Percentiles rank a stretch among this genome's conserved stretches.
phyloP scores from a whole-genome alignment of 2,888 invertebrate species.

The Diloba caeruleocephala region DNA sequence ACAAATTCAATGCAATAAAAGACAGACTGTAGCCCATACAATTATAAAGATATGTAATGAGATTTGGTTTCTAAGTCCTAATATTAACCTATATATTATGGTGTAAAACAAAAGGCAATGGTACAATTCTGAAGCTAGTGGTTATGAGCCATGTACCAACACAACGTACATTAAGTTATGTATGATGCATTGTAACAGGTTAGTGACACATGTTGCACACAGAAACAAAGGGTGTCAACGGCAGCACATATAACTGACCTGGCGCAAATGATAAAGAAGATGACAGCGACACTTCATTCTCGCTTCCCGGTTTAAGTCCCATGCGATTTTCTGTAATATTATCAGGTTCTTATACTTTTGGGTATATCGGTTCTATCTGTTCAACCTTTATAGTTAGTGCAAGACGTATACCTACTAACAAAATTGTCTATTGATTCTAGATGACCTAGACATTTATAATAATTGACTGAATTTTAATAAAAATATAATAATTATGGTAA shows the following conservation, averaged over 20 bases:
- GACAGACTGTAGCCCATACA: conserved; percentile 8
- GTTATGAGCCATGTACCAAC: conserved; percentile 66
- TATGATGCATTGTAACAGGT: conserved; percentile 72
- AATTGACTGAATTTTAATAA: too few relatives aligned
- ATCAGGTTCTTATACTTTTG: conserved; percentile 75
- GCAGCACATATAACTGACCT: conserved; percentile 88
- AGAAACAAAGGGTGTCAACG: conserved; percentile 81
- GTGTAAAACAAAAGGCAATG: conserved; percentile 50
- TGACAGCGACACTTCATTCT: conserved; percentile 88
- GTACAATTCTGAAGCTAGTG: conserved; percentile 62
- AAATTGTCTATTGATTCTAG: too few relatives aligned
- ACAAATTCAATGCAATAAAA: neutral
- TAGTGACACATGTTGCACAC: conserved; percentile 88
- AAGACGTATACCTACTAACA: conserved; percentile 1
- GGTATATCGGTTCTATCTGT: conserved; percentile 40
- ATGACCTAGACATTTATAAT: too few relatives aligned
- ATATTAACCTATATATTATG: conserved; percentile 13
- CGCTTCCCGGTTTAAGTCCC: conserved; percentile 86
- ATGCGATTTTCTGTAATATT: conserved; percentile 88
- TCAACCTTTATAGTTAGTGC: conserved; percentile 21
- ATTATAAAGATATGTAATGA: conserved; percentile 10
- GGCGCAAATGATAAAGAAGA: conserved; percentile 87
- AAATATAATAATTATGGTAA: too few relatives aligned
- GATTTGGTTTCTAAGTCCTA: conserved; percentile 14
- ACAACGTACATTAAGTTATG: conserved; percentile 56